Base-by-base conservation (phyloP, 1,140 invertebrate genomes). In the Chrysomallon squamiferum region DNA sequence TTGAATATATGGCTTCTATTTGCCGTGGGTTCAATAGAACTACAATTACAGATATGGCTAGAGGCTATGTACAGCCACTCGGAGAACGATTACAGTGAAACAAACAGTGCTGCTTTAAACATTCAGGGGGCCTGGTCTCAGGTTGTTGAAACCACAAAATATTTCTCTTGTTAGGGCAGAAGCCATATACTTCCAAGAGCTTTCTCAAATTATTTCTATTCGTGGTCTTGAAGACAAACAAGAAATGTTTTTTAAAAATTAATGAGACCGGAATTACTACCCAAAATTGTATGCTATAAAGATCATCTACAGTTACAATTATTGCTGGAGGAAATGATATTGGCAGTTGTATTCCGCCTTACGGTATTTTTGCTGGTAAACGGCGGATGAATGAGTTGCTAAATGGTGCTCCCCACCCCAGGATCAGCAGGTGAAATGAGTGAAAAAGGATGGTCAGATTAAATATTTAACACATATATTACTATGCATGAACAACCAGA, bases 381-480 rank as follows among this genome's bases (percentile, higher is more conserved):
- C 47, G 65, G 18, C 68, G 59, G 63, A 68, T 62, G 41, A 32
- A 52, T 3, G 65, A 84, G 66, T 86, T 88, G 68, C 57, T 87
- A 5, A 77, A 75, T 54, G 81, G 81, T 72, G 83, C 78, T 25
- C 84, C 85, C n/a, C n/a, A n/a, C n/a, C 58, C 57, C 76, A 32
- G 85, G 83, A 49, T 64, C 71, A 58, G 57, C 76, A 29, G 86
- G 82, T 58, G 68, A 73, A 30, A 81, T 85, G 7, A 78, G 78
- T 69, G 71, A 50, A 62, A 84, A 64, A 74, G 87, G 87, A n/a
- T 87, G 86, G 84, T 86, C 86, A 77, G 84, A 73, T 32, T 68
- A 71, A 18, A 65, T 82, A 66, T 88, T 88, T 79, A 38, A 86
- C 32, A 76, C 85, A 77, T 86, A 87, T 35, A 72, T 88, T 71